A percentile compares a stretch with the other conserved stretches of the same genome.
Conservation (phyloP, 2,113 vertebrate genomes). For the Mus spicilegus region DNA sequence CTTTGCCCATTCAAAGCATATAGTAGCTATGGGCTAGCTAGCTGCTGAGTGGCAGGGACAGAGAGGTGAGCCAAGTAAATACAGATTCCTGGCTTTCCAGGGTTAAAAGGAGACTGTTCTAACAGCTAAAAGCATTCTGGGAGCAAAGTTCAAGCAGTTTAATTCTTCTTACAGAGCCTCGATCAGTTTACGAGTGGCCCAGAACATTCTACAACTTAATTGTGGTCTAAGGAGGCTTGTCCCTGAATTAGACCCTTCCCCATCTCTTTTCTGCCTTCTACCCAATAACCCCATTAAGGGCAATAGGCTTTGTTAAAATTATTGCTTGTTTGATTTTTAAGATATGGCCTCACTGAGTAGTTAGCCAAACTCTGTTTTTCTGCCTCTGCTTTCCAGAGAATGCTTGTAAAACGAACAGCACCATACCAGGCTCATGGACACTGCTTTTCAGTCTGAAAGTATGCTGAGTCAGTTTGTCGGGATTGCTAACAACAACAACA, state of each 20-base stretch:
- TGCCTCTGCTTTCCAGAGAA: background rate
- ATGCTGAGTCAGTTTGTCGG: background rate
- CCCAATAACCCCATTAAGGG: background rate
- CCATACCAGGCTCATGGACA: background rate
- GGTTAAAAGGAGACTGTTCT: background rate
- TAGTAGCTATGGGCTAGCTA: background rate
- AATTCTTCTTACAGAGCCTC: background rate
- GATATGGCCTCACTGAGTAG: background rate
- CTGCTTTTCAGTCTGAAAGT: background rate
- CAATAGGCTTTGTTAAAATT: background rate
- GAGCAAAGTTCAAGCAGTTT: background rate
- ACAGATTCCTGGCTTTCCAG: no score
- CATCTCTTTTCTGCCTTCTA: background rate
- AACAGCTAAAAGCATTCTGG: background rate
- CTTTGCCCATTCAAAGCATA: background rate
- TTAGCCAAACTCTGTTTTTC: no score
- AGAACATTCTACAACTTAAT: background rate
- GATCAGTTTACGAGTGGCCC: background rate
- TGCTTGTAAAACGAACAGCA: background rate
- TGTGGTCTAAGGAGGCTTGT: background rate
- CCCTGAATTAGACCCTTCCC: background rate
- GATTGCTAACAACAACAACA: background rate
- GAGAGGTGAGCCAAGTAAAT: background rate
- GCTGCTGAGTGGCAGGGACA: background rate
- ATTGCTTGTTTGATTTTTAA: background rate